Evolutionary conservation across 2,113 vertebrate species (phyloP), one percentile per base, ranked within the genome.

Genomic region (Drymodes brunneopygia): DNA sequence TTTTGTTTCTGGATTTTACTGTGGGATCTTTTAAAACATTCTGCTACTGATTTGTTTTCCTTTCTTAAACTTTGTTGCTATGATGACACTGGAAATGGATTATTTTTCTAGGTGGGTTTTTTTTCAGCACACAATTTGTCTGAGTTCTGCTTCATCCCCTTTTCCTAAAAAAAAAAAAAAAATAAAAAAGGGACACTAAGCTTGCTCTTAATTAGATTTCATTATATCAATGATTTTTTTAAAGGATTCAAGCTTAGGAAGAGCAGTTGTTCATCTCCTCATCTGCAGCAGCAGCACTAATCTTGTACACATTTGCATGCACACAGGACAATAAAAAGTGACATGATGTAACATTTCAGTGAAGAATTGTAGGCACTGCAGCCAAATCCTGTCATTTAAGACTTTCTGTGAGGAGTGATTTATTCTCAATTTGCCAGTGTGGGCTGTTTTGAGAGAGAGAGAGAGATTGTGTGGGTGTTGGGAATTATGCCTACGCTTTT

Each of bases 391-490:
- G 54, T 77, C 62, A 89, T 91, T 94, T 92, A 86, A 84, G 62
- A 80, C 91, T 83, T 95, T 96, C 79, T 92, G 86, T 64, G 84
- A 91, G 80, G 69, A 74, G 45, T 81, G 65, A 94, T 94, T 96
- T 91, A 83, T 81, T 67, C 60, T 81, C 71, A 35, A 10, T 95
- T 95, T 88, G 36, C 92, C 70, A 90, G 56, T 62, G 78, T 81
- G 47, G 73, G 64, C n/a, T 95, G 93, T 80, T 91, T 33, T 92
- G 33, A 81, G 45, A 81, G 45, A 81, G 42, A 64, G 58, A 66
- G 54, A 56, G 62, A 79, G 36, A 62, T 72, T 81, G 67, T 81
- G 67, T 81, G 82, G 80, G 86, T 86, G 60, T 64, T 77, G 80
- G 81, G 90, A 93, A 80, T 94, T 65, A 65, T 88, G 88, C 83